These are phyloP conservation scores for Chrosomus eos DNA, from an alignment of 2,797 vertebrate genomes.

Conservation along the genomic window DNA sequence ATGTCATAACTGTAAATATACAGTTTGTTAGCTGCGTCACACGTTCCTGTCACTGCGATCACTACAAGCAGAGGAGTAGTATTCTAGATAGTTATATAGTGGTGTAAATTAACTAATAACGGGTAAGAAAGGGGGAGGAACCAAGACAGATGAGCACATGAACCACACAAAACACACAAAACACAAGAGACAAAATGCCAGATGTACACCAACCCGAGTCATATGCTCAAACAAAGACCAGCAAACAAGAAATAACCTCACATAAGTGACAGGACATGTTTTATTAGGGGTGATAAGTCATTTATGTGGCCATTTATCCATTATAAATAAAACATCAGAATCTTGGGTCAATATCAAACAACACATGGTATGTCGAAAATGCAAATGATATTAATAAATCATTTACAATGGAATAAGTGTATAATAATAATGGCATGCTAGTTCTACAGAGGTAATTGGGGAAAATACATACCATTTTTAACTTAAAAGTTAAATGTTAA, in stretches of 20 bases:
- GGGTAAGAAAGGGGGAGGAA: too few species aligned
- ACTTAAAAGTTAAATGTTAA: not conserved
- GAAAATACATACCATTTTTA: not conserved
- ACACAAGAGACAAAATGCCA: too few species aligned
- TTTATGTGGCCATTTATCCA: not conserved
- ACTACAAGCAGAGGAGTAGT: not conserved
- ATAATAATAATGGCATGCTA: not conserved
- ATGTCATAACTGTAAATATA: too few species aligned
- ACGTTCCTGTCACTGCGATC: not conserved
- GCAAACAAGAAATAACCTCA: not conserved
- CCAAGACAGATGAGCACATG: too few species aligned
- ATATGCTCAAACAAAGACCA: not conserved
- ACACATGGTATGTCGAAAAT: not conserved
- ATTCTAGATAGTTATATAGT: too few species aligned
- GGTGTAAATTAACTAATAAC: too few species aligned
- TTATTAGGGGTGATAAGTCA: not conserved
- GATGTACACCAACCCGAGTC: not conserved
- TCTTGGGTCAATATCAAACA: not conserved
- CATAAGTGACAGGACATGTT: not conserved
- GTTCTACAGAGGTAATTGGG: not conserved
- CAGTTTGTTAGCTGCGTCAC: not conserved
- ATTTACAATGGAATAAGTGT: not conserved
- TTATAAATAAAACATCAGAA: conserved; percentile 5
- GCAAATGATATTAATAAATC: not conserved
- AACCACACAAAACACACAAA: too few species aligned